These are phyloP conservation scores for Peromyscus attwateri DNA, from an alignment of 2,797 vertebrate species.

Conservation along the genomic window DNA sequence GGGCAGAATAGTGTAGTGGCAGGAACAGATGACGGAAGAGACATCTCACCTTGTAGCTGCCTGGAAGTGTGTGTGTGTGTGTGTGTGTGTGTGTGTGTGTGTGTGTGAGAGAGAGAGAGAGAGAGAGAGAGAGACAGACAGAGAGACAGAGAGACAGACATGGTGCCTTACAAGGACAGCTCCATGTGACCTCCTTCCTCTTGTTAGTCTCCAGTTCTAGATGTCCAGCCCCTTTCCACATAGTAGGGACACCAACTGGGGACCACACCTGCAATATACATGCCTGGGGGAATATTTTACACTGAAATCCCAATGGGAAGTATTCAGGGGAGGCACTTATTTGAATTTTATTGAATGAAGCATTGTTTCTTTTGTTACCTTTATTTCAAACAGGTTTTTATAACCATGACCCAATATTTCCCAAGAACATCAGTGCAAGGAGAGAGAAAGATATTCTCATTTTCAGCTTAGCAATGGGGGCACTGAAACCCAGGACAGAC, in stretches of 20 bases:
- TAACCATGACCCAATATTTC: neutral
- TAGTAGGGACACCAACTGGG: too few relatives aligned
- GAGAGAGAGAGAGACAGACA: neutral
- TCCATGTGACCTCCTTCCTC: neutral
- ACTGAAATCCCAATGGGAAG: neutral
- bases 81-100: neutral
- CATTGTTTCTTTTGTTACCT: neutral
- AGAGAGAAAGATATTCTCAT: neutral
- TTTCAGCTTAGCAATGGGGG: conserved; percentile 9
- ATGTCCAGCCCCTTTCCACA: neutral
- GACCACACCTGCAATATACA: neutral
- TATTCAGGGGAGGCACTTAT: neutral
- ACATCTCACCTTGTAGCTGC: neutral
- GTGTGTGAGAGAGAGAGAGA: neutral
- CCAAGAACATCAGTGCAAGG: neutral
- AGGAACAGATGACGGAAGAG: neutral
- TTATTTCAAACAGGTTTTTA: conserved; percentile 40
- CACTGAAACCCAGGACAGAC: neutral
- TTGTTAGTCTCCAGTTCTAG: neutral
- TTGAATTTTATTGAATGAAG: neutral
- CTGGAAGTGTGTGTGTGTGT: neutral
- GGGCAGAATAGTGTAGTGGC: neutral
- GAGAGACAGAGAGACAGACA: neutral
- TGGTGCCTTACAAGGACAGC: neutral
- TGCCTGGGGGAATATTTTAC: neutral